phyloP scores from a whole-genome alignment of 2,113 vertebrate species.

The Ursus arctos region DNA sequence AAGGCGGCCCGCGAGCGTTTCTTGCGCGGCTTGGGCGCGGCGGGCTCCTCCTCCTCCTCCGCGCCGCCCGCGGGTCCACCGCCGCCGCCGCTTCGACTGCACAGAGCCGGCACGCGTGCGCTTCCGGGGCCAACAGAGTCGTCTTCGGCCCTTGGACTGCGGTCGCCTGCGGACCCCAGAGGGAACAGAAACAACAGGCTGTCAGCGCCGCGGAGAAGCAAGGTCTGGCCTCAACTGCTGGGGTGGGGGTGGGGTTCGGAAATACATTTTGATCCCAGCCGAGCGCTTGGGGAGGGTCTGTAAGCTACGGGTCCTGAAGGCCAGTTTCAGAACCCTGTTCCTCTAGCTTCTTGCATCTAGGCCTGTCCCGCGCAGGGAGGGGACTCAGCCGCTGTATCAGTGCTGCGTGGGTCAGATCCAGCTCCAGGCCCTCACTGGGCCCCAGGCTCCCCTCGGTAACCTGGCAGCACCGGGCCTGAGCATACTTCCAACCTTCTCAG shows the following conservation, averaged over 20 bases:
- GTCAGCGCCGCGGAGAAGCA: constrained; percentile 62
- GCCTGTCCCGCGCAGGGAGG: not conserved
- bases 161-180: constrained; percentile 84
- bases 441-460: not conserved
- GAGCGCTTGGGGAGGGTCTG: not conserved
- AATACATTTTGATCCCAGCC: not conserved
- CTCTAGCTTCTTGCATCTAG: not conserved
- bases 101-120: constrained; percentile 15
- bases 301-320: not conserved
- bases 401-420: not conserved
- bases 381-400: no score
- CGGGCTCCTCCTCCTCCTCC: constrained; percentile 85
- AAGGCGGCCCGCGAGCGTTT: constrained; percentile 98
- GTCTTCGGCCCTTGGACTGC: constrained; percentile 85
- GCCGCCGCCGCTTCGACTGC: constrained; percentile 5
- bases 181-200: constrained; percentile 69
- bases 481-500: not conserved
- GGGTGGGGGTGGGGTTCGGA: not conserved
- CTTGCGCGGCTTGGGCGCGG: constrained; percentile 94
- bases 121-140: not conserved
- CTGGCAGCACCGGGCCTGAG: not conserved
- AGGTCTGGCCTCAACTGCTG: not conserved
- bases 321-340: not conserved
- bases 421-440: not conserved
- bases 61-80: constrained; percentile 71